Conservation (phyloP, 2,888 invertebrate species). For the Eudasyphora cyanicolor region DNA sequence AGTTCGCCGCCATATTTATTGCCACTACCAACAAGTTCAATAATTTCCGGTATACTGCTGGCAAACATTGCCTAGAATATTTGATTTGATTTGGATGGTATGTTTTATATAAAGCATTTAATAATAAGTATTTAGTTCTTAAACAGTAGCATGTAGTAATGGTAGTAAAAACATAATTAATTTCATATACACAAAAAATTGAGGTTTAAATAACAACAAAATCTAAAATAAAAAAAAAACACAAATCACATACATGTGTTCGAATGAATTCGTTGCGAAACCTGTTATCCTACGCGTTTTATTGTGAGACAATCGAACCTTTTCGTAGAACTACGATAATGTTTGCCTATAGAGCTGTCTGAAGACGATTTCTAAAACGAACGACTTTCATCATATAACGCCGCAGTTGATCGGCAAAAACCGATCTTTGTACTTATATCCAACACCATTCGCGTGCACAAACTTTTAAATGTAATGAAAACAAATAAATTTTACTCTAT, state of each 20-base stretch:
- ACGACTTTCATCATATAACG: neutral
- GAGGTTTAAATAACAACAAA: neutral
- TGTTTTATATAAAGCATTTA: conserved; percentile 30
- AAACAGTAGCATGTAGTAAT: neutral
- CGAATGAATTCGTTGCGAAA: neutral
- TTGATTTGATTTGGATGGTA: conserved; percentile 68
- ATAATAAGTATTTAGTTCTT: conserved; percentile 25
- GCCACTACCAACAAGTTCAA: conserved; percentile 99
- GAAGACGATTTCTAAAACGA: neutral
- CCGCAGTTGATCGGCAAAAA: neutral
- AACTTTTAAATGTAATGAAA: too few species aligned
- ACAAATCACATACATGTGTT: neutral
- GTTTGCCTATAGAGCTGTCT: neutral
- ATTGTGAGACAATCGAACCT: neutral
- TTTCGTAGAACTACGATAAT: neutral
- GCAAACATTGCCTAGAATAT: conserved; percentile 98
- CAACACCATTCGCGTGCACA: conserved; percentile 41
- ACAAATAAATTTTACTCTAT: too few species aligned
- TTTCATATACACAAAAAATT: conserved; percentile 7
- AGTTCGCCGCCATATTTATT: conserved; percentile 99
- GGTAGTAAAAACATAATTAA: neutral
- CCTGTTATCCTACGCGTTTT: too few species aligned
- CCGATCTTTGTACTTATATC: conserved; percentile 22
- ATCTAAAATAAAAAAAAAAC: neutral
- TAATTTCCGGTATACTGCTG: conserved; percentile 99